phyloP scores from a whole-genome alignment of 1,140 invertebrate species.

The Rhopalosiphum maidis region DNA sequence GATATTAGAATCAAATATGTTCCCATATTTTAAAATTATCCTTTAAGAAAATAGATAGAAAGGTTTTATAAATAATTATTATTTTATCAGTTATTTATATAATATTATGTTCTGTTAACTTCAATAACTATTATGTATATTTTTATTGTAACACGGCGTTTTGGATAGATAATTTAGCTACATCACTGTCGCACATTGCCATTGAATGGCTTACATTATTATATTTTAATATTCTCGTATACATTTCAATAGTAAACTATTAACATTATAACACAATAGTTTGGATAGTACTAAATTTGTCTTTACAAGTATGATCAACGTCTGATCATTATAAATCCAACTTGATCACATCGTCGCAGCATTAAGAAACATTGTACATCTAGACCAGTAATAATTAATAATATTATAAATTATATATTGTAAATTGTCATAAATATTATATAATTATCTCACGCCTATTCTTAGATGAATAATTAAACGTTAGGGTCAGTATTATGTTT shows the following conservation, averaged over 20 bases:
- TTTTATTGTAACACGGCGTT: no score
- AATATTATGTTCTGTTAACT: no score
- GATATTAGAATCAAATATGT: no score
- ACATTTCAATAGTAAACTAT: background rate
- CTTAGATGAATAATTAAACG: background rate
- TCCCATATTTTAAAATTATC: background rate
- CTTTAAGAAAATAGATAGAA: background rate
- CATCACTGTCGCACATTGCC: no score
- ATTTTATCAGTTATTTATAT: no score
- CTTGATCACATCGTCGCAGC: background rate
- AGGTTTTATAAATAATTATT: no score
- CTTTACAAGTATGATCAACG: background rate
- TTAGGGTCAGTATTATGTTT: background rate
- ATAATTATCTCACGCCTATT: background rate
- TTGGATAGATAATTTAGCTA: no score
- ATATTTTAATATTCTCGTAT: no score
- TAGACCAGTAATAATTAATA: background rate
- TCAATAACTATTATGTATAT: no score
- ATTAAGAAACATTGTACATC: background rate
- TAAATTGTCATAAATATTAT: no score
- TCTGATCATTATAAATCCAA: background rate
- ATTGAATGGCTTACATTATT: no score
- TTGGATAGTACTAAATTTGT: background rate
- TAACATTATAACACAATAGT: background rate
- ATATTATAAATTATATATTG: background rate